These are phyloP conservation scores for Sorex maritimensis DNA, from an alignment of 2,797 vertebrate genomes.

Conservation along the genomic window DNA sequence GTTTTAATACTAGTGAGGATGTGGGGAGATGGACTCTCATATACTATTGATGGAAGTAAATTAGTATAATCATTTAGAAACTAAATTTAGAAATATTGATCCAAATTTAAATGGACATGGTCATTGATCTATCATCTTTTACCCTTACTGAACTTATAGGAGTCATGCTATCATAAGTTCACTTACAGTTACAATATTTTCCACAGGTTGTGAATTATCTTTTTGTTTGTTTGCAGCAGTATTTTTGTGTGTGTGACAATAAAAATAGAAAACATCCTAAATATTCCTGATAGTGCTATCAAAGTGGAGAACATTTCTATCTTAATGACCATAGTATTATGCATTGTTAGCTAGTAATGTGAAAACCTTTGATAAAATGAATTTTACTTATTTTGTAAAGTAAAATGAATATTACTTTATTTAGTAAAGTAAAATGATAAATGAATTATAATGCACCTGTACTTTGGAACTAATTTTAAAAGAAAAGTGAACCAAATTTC, in stretches of 20 bases:
- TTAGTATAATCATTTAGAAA: slow-evolving; percentile 55
- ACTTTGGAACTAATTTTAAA: slow-evolving; percentile 42
- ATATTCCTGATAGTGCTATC: neutral
- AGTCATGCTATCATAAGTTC: slow-evolving; percentile 25
- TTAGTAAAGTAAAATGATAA: neutral
- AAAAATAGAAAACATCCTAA: slow-evolving; percentile 56
- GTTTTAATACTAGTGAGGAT: slow-evolving; percentile 6
- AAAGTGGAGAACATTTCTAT: neutral
- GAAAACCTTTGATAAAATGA: slow-evolving; percentile 35
- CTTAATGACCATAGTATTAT: neutral
- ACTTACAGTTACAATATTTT: slow-evolving; percentile 29
- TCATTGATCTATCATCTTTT: slow-evolving; percentile 57
- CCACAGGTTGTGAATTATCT: neutral
- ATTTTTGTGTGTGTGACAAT: slow-evolving; percentile 24
- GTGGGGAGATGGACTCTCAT: slow-evolving; percentile 11
- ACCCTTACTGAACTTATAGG: neutral
- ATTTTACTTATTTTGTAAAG: neutral
- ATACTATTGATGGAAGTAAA: slow-evolving; percentile 67
- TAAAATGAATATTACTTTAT: slow-evolving; percentile 3
- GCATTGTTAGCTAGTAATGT: neutral
- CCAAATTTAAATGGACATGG: slow-evolving; percentile 56
- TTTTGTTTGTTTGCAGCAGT: slow-evolving; percentile 28
- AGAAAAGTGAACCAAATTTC: neutral
- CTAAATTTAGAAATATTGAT: slow-evolving; percentile 72
- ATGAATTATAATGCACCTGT: slow-evolving; percentile 51